phyloP scores from a whole-genome alignment of 2,113 vertebrate species.

The Dicerorhinus sumatrensis region DNA sequence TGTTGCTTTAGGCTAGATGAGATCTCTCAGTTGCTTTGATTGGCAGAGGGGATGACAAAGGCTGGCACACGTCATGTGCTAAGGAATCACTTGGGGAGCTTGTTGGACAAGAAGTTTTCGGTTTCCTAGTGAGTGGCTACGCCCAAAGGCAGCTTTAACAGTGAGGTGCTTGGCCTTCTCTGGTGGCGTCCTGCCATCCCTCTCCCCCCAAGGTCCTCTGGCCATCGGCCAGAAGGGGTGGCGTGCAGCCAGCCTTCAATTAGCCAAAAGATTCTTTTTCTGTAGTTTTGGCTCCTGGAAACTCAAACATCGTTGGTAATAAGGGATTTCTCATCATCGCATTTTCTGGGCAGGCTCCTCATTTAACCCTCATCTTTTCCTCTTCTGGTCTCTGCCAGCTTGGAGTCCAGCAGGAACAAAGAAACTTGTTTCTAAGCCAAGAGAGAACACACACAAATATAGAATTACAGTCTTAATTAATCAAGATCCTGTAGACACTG shows the following conservation, averaged over 20 bases:
- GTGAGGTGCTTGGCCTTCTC: conserved; percentile 54
- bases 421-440: conserved; percentile 40
- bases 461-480: conserved; percentile 26
- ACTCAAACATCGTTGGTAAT: conserved; percentile 30
- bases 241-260: conserved; percentile 62
- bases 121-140: conserved; percentile 68
- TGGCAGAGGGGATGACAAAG: conserved; percentile 66
- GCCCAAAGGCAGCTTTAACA: conserved; percentile 51
- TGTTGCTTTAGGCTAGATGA: background rate
- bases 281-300: conserved; percentile 59
- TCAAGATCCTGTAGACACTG: background rate
- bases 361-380: conserved; percentile 51
- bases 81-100: conserved; percentile 60
- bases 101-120: conserved; percentile 40
- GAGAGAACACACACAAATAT: background rate
- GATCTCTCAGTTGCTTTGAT: conserved; percentile 59
- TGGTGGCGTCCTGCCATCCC: conserved; percentile 57
- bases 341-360: conserved; percentile 56
- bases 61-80: conserved; percentile 56
- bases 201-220: background rate
- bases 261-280: conserved; percentile 64
- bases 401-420: conserved; percentile 41
- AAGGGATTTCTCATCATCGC: conserved; percentile 52
- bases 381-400: background rate
- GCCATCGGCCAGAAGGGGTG: conserved; percentile 53